phyloP scores from a whole-genome alignment of 1,140 invertebrate genomes.

The Drosophila parabipectinata region DNA sequence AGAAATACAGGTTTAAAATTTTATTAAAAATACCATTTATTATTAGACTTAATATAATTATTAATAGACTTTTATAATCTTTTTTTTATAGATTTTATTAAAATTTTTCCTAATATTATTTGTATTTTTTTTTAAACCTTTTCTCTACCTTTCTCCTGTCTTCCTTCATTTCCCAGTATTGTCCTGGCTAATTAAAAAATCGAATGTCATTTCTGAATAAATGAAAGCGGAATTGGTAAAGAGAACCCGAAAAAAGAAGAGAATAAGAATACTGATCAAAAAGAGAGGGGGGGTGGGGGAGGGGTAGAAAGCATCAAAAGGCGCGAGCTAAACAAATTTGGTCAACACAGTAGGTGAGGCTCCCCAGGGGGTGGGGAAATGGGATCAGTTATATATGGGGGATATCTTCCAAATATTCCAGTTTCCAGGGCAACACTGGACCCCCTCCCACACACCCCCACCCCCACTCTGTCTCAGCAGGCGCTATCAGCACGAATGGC shows the following conservation, averaged over 20 bases:
- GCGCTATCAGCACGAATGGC: conserved; percentile 5
- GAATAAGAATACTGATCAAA: not conserved
- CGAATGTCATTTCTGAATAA: conserved; percentile 41
- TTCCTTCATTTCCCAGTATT: conserved; percentile 3
- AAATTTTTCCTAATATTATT: no score
- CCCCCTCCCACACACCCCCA: not conserved
- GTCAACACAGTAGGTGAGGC: conserved; percentile 59
- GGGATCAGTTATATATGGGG: not conserved
- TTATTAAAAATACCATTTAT: no score
- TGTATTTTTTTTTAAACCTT: no score
- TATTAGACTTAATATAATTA: no score
- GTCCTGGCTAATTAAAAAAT: conserved; percentile 59
- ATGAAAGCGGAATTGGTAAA: conserved; percentile 6
- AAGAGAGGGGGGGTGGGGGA: not conserved
- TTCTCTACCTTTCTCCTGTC: no score
- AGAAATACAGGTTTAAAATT: no score
- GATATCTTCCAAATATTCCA: conserved; percentile 7
- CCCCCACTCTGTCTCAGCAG: not conserved
- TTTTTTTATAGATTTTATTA: no score
- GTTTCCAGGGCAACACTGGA: not conserved
- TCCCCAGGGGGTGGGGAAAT: not conserved
- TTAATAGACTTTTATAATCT: no score
- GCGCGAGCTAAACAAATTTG: conserved; percentile 75
- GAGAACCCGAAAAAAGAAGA: not conserved
- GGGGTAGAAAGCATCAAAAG: conserved; percentile 25